Evolutionary conservation across 2,888 invertebrate species (phyloP), one percentile per base, ranked within the genome.

Genomic region (Rhagonycha fulva): DNA sequence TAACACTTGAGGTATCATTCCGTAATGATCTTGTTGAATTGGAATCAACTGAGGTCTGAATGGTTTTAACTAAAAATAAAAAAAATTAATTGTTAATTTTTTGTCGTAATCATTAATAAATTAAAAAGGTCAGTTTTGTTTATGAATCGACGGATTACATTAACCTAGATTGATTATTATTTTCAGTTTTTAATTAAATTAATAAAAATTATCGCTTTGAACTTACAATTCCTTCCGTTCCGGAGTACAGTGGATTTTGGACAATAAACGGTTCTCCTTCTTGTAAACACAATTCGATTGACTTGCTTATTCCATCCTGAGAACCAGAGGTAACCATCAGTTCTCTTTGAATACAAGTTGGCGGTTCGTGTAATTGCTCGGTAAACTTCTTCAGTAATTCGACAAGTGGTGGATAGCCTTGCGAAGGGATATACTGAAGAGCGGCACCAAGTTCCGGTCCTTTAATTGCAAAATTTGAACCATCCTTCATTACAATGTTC

Each of bases 281-380:
- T 63, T 91, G 90, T n/a, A 95, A 85, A 73, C 93, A 87, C 87
- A 95, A 90, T 82, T 95, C 94, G 62, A 94, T 89, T 66, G 93
- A 90, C 86, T 93, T 94, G 87, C 93, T 93, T 76, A 95, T 90
- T 7, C 93, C 95, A 84, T 95, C 94, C 86, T 95, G 95, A 24
- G 94, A 92, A 3, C 95, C 96, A 80, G 92, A 91, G 4, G 94
- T 94, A 26, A 95, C 89, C 60, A 94, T 86, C 1, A 95, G 85
- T 76, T 93, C 93, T 1, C 91, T 89, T 2, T 90, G 88, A 1
- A 90, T 87, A 90, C 91, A 89, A 5, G 90, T 86, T 0, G 94
- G 94, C 0, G 94, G 94, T 0, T 90, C 89, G 84, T 95, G 95
- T 11, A 91, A 86, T 68, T 89, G 87, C 68, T 89, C 86, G 82